Conservation (phyloP, 2,797 vertebrate species). For the Delichon dasypus region DNA sequence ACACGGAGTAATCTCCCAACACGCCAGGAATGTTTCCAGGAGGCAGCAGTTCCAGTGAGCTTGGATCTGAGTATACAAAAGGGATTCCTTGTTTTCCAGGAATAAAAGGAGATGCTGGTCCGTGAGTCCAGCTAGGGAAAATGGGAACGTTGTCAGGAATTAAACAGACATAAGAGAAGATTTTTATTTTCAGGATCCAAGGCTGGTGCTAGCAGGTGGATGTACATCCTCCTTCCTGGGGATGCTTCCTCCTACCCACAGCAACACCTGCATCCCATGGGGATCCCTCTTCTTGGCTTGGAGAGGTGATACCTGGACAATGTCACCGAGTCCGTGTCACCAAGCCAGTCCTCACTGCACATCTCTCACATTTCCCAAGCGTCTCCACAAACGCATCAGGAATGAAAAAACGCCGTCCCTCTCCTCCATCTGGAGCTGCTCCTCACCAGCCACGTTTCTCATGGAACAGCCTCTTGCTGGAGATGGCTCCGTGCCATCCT, state of each 20-base stretch:
- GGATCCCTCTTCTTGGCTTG: not conserved
- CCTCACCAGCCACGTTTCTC: slow-evolving; percentile 15
- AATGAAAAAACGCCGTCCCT: fast-evolving
- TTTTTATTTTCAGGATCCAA: fast-evolving
- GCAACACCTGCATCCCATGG: fast-evolving
- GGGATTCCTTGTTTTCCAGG: not conserved
- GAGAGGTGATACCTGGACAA: not conserved
- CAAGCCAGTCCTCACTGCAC: fast-evolving
- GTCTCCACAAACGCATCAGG: fast-evolving
- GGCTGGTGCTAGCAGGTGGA: not conserved
- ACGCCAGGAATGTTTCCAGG: not conserved
- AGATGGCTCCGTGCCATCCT: slow-evolving; percentile 40
- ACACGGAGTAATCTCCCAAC: not conserved
- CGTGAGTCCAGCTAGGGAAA: not conserved
- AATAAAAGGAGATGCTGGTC: not conserved
- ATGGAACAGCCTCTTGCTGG: not conserved
- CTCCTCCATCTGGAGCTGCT: fast-evolving
- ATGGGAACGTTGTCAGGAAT: not conserved
- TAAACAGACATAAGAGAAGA: fast-evolving
- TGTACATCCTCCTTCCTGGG: not conserved
- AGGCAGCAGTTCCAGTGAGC: not conserved
- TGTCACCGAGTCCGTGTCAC: fast-evolving
- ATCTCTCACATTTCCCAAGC: fast-evolving
- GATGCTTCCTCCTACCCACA: not conserved
- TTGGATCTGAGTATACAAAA: not conserved